A percentile compares a stretch with the other conserved stretches of the same genome.
Evolutionary conservation across 2,888 invertebrate genomes (phyloP).

Genomic region (Agonopterix arenella): DNA sequence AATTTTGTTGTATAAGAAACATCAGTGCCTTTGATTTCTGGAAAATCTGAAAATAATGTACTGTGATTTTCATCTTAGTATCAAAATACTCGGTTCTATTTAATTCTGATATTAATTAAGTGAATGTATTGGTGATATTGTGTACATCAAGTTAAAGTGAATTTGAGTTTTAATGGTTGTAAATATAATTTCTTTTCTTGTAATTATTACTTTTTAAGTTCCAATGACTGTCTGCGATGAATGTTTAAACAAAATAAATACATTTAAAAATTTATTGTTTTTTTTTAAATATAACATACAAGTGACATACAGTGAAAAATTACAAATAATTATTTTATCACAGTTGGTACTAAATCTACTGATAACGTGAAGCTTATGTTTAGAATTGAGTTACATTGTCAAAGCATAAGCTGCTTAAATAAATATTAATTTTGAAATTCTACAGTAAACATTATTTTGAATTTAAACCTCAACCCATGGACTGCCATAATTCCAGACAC

Average conservation of each 20-base stretch:
- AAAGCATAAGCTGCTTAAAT: too few species aligned
- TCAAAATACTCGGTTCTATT: slow-evolving; percentile 18
- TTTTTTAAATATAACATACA: slow-evolving; percentile 7
- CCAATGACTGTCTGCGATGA: slow-evolving; percentile 38
- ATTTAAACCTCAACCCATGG: too few species aligned
- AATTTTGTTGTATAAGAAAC: slow-evolving; percentile 9
- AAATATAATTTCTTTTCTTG: slow-evolving; percentile 35
- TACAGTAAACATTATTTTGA: too few species aligned
- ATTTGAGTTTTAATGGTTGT: slow-evolving; percentile 14
- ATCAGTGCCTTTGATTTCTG: slow-evolving; percentile 21
- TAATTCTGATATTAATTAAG: slow-evolving; percentile 9
- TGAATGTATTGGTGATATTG: slow-evolving; percentile 5
- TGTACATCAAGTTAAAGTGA: slow-evolving; percentile 11
- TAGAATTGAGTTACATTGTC: too few species aligned
- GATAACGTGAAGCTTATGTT: neutral
- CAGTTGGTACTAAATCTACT: slow-evolving; percentile 45
- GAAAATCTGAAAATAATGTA: slow-evolving; percentile 19
- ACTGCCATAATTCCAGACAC: too few species aligned
- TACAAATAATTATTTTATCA: slow-evolving; percentile 22
- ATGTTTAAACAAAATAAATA: slow-evolving; percentile 33
- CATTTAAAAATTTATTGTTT: slow-evolving; percentile 14
- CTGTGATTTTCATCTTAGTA: slow-evolving; percentile 49
- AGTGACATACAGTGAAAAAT: slow-evolving; percentile 10
- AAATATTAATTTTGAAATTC: too few species aligned
- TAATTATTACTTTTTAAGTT: slow-evolving; percentile 24